Percentiles rank a stretch among this genome's conserved stretches.
Evolutionary conservation across 2,888 invertebrate species (phyloP).

Genomic region (Polia nebulosa): DNA sequence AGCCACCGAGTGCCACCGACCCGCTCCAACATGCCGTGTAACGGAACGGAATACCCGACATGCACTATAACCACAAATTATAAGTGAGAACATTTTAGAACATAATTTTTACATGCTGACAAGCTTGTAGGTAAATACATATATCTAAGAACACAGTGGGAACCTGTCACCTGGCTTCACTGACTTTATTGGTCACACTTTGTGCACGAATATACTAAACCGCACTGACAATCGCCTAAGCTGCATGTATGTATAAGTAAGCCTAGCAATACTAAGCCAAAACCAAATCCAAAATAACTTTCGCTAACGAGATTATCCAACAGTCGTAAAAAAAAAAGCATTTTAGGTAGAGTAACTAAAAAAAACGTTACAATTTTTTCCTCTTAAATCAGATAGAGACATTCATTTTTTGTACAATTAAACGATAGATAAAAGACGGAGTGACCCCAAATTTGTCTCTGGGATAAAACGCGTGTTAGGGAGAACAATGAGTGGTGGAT

Average conservation of each 20-base stretch:
- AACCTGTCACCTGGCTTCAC: slow-evolving; percentile 2
- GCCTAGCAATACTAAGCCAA: neutral
- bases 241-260: neutral
- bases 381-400: slow-evolving; percentile 14
- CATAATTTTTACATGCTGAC: slow-evolving; percentile 84
- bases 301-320: neutral
- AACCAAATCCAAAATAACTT: slow-evolving; percentile 3
- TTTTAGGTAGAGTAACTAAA: neutral
- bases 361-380: slow-evolving; percentile 18
- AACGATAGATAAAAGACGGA: slow-evolving; percentile 74
- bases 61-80: slow-evolving; percentile 90
- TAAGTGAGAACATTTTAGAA: slow-evolving; percentile 90
- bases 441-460: slow-evolving; percentile 88
- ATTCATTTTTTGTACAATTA: slow-evolving; percentile 73
- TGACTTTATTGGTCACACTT: slow-evolving; percentile 4
- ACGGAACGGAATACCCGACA: slow-evolving; percentile 90
- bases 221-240: neutral
- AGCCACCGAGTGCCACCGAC: slow-evolving; percentile 84
- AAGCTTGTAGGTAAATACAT: slow-evolving; percentile 67
- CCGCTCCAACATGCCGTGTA: slow-evolving; percentile 85
- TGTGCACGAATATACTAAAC: neutral
- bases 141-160: slow-evolving; percentile 19
- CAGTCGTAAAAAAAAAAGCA: neutral
- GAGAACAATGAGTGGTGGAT: slow-evolving; percentile 83
- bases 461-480: slow-evolving; percentile 78